These are phyloP conservation scores for Actinernus sp. DNA, from an alignment of 92 coral and sea anemone species.

Conservation along the genomic window DNA sequence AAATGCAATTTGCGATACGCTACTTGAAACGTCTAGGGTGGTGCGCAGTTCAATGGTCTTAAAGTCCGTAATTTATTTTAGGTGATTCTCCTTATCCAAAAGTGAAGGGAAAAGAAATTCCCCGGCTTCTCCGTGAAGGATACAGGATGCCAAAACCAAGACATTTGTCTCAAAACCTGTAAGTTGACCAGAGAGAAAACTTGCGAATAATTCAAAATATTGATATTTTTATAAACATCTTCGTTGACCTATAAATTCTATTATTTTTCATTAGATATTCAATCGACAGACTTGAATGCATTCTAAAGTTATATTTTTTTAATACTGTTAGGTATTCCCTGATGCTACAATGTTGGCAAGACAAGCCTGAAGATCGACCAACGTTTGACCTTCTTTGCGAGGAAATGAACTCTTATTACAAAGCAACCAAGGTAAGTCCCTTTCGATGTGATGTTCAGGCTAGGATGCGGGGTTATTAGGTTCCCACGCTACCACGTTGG, in stretches of 20 bases:
- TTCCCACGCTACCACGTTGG: too few species aligned
- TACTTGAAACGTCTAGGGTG: too few species aligned
- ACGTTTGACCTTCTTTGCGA: conserved; percentile 8
- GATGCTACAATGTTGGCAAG: conserved; percentile 25
- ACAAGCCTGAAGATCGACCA: conserved; percentile 29
- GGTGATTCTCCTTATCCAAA: not conserved
- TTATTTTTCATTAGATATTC: too few species aligned
- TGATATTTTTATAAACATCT: too few species aligned
- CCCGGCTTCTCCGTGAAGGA: not conserved
- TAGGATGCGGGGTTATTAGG: too few species aligned
- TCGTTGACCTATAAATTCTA: too few species aligned
- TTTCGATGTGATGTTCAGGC: too few species aligned
- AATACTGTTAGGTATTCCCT: conserved; percentile 13
- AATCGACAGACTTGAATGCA: too few species aligned
- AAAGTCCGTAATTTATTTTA: not conserved
- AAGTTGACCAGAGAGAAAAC: too few species aligned
- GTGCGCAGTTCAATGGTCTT: too few species aligned
- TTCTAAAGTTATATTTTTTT: not conserved
- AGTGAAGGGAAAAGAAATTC: not conserved
- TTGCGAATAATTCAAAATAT: too few species aligned
- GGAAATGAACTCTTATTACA: not conserved
- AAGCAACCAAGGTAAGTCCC: conserved; percentile 1
- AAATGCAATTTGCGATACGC: too few species aligned
- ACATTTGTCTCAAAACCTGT: not conserved
- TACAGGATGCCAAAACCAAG: conserved; percentile 6